Conservation (phyloP, 2,888 invertebrate genomes). For the Aricia artaxerxes region DNA sequence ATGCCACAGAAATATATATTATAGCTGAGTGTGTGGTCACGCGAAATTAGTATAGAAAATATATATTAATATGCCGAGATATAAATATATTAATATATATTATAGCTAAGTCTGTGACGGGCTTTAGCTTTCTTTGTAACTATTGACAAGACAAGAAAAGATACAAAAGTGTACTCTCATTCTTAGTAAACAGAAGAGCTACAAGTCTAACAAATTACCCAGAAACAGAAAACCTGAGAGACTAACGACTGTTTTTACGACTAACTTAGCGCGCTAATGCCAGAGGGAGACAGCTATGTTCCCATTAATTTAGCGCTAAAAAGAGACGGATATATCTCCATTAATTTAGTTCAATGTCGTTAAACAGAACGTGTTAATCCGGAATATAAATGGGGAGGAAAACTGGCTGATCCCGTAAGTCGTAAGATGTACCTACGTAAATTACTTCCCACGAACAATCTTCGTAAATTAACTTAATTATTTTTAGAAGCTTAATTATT, state of each 20-base stretch:
- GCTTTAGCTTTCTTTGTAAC: not conserved
- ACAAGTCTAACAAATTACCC: not conserved
- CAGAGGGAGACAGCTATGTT: not conserved
- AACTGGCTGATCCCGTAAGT: slow-evolving; percentile 39
- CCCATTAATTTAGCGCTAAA: slow-evolving; percentile 2
- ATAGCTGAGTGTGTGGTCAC: too few species aligned
- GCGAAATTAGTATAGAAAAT: too few species aligned
- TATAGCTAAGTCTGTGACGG: too few species aligned
- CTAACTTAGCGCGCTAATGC: not conserved
- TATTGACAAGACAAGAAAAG: not conserved
- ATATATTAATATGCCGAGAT: too few species aligned
- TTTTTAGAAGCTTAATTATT: slow-evolving; percentile 1
- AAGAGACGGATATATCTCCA: slow-evolving; percentile 23
- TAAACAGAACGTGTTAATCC: slow-evolving; percentile 34
- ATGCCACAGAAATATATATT: too few species aligned
- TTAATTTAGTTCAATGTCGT: slow-evolving; percentile 30
- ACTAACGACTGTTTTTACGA: slow-evolving; percentile 19
- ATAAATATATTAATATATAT: too few species aligned
- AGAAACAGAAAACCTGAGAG: slow-evolving; percentile 21
- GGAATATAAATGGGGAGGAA: slow-evolving; percentile 36
- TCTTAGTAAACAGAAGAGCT: not conserved
- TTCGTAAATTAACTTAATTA: slow-evolving; percentile 16
- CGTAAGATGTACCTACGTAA: slow-evolving; percentile 28
- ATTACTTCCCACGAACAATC: slow-evolving; percentile 36
- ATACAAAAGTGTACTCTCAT: slow-evolving; percentile 1